Base-by-base conservation (phyloP, 2,797 vertebrate species). In the Sciurus vulgaris region DNA sequence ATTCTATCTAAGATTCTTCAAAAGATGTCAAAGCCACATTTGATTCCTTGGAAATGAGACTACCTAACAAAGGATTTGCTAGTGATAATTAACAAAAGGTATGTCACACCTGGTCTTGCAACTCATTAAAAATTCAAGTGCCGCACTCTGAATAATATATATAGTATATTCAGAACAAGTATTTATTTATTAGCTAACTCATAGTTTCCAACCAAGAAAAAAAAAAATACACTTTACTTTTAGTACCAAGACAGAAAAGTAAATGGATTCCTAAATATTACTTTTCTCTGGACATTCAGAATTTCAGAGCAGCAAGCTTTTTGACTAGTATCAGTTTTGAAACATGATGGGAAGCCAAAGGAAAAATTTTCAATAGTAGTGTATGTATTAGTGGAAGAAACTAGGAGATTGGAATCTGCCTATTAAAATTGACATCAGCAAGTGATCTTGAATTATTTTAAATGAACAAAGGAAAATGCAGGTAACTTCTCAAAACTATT, bases 161-260 rank as follows among this genome's bases (percentile, higher is more conserved):
- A 82, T 0, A 26, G 12, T 51, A 47, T 87, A 38, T 91, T 94
- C 56, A 97, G 90, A 98, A 93, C 67, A 98, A 98, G 97, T 73
- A 97, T 82, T 96, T 97, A 63, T 84, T 95, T 15, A 93, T 72
- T 88, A 96, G 41, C 84, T 97, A 97, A 95, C 41, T 56, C 94
- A 90, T 89, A 2, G 41, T 95, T 97, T 95, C 96, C 61, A 96
- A 83, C 14, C 2, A 96, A 91, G 51, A 96, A 91, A 91, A 77
- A 77, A 97, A 83, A 72, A 97, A 97, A 95, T 59, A 33, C 3
- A 96, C 96, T 98, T 98, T 93, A 89, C 51, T 95, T 95, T 98
- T 95, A 97, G 88, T 89, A 97, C 95, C 69, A 96, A 95, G 90
- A 95, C 3, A 96, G 92, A 0, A 2, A 97, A 87, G 30, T 87